Evolutionary conservation across 2,113 vertebrate species (phyloP), one percentile per base, ranked within the genome.

Genomic region (Pterocles burchelli): DNA sequence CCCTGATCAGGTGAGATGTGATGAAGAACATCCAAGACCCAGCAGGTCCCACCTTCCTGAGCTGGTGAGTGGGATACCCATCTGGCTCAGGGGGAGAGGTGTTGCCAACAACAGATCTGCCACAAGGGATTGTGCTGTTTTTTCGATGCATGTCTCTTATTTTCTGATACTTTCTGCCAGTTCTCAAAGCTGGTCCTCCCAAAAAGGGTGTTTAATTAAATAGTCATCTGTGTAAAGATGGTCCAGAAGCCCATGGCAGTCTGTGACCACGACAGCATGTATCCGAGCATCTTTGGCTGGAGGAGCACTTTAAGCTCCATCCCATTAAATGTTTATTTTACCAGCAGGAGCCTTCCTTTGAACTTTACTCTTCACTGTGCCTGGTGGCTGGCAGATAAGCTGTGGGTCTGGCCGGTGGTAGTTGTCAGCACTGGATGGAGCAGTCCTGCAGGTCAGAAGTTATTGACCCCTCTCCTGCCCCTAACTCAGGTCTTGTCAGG

Each of bases 11-110:
- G 28, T 43, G 57, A 58, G 43, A 49, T 45, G 49, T 25, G 43
- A 29, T 57, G 70, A 38, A 68, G 31, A 49, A 66, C 18, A 59
- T 58, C 45, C 66, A 41, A 41, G 9, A 41, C 38, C 38, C 52
- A 85, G n/a, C 61, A 54, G 59, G 24, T 91, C 67, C 25, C 38
- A 54, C 38, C 38, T 74, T 59, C 38, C 75, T 54, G 46, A 80
- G n/a, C 54, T 26, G 52, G 34, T 0, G 2, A 67, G 52, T 1
- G 1, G 58, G 66, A 46, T n/a, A 29, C 58, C 21, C 11, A 11
- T 25, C 28, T 66, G 59, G 36, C 45, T 73, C 24, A 59, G 67
- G 45, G 59, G 31, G 4, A 36, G 58, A 66, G 45, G 19, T 73
- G 52, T 18, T 73, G 46, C 52, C 54, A 68, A 26, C 48, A 78